Conservation (phyloP, 2,113 vertebrate species). For the Hymenochirus boettgeri region DNA sequence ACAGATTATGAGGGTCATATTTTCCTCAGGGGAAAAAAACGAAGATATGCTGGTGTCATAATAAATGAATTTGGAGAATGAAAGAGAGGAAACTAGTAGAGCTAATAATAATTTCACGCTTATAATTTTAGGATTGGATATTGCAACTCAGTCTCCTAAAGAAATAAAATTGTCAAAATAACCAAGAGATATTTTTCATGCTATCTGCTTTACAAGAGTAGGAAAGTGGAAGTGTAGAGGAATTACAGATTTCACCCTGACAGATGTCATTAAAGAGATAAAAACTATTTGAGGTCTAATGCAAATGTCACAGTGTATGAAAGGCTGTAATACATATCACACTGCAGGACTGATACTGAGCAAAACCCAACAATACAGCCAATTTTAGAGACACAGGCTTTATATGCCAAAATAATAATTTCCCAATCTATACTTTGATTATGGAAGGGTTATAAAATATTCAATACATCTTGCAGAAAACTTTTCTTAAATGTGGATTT, state of each 20-base stretch:
- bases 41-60: background rate
- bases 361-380: slow-evolving; percentile 10
- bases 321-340: background rate
- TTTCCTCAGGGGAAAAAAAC: background rate
- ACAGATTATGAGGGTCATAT: no score
- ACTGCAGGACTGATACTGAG: slow-evolving; percentile 8
- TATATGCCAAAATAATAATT: slow-evolving; percentile 46
- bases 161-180: slow-evolving; percentile 50
- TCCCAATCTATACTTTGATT: slow-evolving; percentile 42
- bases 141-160: slow-evolving; percentile 42
- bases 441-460: slow-evolving; percentile 30
- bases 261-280: slow-evolving; percentile 51
- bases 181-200: slow-evolving; percentile 52
- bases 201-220: slow-evolving; percentile 37
- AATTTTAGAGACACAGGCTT: slow-evolving; percentile 6
- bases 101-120: background rate
- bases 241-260: slow-evolving; percentile 48
- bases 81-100: background rate
- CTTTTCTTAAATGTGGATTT: no score
- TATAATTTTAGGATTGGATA: background rate
- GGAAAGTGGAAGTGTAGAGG: slow-evolving; percentile 24
- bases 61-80: background rate
- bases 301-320: slow-evolving; percentile 11
- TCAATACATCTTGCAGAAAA: slow-evolving; percentile 4
- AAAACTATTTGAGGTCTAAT: slow-evolving; percentile 44